phyloP scores from a whole-genome alignment of 2,888 invertebrate genomes.

The Atrina japonica region DNA sequence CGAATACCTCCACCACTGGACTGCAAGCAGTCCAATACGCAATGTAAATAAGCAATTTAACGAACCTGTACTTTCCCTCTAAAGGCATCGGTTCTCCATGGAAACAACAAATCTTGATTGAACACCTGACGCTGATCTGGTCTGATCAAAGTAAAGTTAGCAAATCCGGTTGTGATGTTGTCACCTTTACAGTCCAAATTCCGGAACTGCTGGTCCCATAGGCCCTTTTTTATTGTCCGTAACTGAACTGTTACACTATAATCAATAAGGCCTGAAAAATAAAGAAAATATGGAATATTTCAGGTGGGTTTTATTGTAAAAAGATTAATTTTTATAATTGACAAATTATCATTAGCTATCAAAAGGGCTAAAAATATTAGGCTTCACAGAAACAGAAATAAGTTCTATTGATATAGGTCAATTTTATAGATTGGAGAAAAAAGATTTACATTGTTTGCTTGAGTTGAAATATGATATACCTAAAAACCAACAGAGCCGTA shows the following conservation, averaged over 20 bases:
- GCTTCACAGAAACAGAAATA: too few species aligned
- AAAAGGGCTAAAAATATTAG: too few species aligned
- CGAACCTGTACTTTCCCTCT: constrained; percentile 70
- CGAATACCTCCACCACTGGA: too few species aligned
- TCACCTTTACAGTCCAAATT: constrained; percentile 59
- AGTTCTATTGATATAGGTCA: too few species aligned
- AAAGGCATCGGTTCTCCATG: constrained; percentile 74
- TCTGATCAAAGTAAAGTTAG: constrained; percentile 47
- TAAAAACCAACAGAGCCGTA: too few species aligned
- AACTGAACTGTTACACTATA: constrained; percentile 74
- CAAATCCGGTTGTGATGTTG: constrained; percentile 42
- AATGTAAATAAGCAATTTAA: background rate
- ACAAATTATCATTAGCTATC: too few species aligned
- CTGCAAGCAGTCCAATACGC: too few species aligned
- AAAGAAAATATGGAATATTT: background rate
- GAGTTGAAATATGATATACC: too few species aligned
- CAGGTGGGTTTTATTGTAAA: too few species aligned
- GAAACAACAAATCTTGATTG: constrained; percentile 55
- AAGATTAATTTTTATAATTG: too few species aligned
- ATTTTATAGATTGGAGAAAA: too few species aligned
- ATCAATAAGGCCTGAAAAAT: constrained; percentile 69
- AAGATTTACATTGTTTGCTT: too few species aligned
- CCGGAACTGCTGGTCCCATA: constrained; percentile 74
- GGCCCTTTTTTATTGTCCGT: constrained; percentile 66
- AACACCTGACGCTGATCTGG: constrained; percentile 48